Evolutionary conservation across 2,113 vertebrate genomes (phyloP).

Genomic region (Leucopternis melanops): DNA sequence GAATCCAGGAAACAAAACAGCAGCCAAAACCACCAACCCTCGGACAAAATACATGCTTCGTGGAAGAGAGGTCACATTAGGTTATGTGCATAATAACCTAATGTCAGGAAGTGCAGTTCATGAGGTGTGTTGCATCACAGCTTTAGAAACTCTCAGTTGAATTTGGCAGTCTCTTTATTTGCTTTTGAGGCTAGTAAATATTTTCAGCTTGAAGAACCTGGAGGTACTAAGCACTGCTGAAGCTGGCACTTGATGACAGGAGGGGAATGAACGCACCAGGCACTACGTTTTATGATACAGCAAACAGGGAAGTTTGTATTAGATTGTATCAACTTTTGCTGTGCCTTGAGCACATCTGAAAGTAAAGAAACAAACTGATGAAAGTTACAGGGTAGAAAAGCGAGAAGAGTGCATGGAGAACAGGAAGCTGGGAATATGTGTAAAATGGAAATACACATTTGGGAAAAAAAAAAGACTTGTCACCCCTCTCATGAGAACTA

Average conservation of each 20-base stretch:
- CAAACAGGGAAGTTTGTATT: constrained; percentile 49
- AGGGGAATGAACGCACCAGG: constrained; percentile 22
- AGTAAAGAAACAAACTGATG: not conserved
- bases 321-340: constrained; percentile 39
- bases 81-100: not conserved
- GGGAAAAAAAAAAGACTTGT: not conserved
- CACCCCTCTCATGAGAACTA: not conserved
- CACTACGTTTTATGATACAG: not conserved
- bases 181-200: not conserved
- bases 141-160: not conserved
- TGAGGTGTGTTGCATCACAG: not conserved
- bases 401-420: not conserved
- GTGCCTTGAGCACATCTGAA: not conserved
- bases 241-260: constrained; percentile 54
- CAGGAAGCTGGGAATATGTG: rapidly evolving
- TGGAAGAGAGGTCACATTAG: not conserved
- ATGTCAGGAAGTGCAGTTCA: not conserved
- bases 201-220: constrained; percentile 42
- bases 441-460: not conserved
- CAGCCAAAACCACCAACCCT: not conserved
- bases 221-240: constrained; percentile 19
- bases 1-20: not conserved
- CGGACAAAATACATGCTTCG: not conserved
- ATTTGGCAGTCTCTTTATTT: constrained; percentile 26
- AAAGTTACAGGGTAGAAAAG: not conserved